Percentiles rank a stretch among this genome's conserved stretches.
Evolutionary conservation across 2,888 invertebrate species (phyloP).

Genomic region (Scaptomyza polygonia): DNA sequence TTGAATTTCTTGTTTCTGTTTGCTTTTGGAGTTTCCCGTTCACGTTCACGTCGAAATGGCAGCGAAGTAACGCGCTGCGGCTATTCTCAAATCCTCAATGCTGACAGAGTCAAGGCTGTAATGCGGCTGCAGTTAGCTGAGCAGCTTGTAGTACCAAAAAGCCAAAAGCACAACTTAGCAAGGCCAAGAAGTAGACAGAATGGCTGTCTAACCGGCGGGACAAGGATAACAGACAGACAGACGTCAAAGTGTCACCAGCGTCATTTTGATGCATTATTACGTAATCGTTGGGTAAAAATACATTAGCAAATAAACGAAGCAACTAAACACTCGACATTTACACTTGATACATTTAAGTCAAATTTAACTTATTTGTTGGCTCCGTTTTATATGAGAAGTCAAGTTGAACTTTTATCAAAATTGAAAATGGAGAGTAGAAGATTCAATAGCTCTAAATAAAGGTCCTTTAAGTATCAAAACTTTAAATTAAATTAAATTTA

Average conservation of each 20-base stretch:
- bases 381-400: neutral
- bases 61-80: constrained; percentile 34
- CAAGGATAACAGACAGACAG: constrained; percentile 4
- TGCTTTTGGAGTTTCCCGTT: constrained; percentile 48
- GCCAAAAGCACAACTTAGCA: constrained; percentile 71
- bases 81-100: constrained; percentile 17
- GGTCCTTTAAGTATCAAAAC: too few relatives aligned
- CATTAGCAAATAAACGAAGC: constrained; percentile 31
- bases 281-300: constrained; percentile 35
- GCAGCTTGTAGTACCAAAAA: constrained; percentile 52
- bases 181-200: constrained; percentile 14
- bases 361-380: constrained; percentile 26
- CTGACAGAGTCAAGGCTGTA: constrained; percentile 1
- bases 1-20: constrained; percentile 63
- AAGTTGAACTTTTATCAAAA: neutral
- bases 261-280: constrained; percentile 61
- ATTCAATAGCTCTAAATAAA: too few relatives aligned
- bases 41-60: constrained; percentile 33
- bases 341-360: constrained; percentile 12
- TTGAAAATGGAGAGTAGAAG: too few relatives aligned
- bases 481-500: neutral
- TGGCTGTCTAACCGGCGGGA: constrained; percentile 7
- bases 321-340: neutral
- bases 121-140: constrained; percentile 71
- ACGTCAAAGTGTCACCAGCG: constrained; percentile 10